Conservation (phyloP, 2,113 vertebrate genomes). For the Orcinus orca region DNA sequence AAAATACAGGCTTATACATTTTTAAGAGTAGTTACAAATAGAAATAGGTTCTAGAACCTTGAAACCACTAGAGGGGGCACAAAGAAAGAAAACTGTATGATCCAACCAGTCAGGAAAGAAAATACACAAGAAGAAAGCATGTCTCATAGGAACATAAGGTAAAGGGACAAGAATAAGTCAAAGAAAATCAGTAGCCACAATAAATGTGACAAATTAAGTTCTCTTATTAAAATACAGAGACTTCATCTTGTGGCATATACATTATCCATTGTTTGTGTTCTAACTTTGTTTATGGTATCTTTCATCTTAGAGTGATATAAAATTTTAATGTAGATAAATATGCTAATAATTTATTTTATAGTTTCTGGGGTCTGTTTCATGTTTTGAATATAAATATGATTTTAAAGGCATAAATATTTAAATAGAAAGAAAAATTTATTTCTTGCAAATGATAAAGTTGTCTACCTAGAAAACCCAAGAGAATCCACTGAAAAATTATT, state of each 20-base stretch:
- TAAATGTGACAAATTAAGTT: background rate
- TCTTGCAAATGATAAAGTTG: background rate
- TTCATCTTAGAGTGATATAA: background rate
- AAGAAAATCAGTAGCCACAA: background rate
- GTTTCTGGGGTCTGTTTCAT: background rate
- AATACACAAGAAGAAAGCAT: background rate
- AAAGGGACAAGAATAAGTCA: background rate
- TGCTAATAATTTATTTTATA: background rate
- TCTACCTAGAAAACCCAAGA: background rate
- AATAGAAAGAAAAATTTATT: background rate
- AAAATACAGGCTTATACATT: background rate
- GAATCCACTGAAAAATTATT: background rate
- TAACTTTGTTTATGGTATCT: background rate
- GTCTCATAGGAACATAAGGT: background rate
- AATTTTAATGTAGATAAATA: background rate
- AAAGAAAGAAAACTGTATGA: background rate
- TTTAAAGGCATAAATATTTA: background rate
- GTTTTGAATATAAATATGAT: background rate
- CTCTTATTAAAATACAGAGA: background rate
- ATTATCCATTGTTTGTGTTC: background rate
- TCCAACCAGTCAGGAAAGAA: background rate
- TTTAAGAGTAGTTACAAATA: background rate
- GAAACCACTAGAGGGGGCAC: background rate
- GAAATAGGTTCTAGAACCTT: background rate
- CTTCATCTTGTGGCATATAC: background rate